Percentiles rank a stretch among this genome's conserved stretches.
phyloP scores from a whole-genome alignment of 2,797 vertebrate genomes.

The Microhierax caerulescens region DNA sequence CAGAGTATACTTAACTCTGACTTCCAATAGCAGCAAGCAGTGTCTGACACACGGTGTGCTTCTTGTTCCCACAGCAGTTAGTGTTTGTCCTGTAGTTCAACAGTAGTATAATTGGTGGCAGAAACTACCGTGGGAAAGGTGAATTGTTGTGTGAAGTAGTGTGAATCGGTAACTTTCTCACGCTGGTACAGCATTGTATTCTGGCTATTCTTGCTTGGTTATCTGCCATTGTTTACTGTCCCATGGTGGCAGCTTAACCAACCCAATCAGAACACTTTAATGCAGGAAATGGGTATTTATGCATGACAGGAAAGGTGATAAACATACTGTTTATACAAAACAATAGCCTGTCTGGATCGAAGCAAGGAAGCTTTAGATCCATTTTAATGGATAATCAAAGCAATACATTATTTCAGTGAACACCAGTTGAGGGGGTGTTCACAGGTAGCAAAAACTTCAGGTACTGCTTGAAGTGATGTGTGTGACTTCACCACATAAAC shows the following conservation, averaged over 20 bases:
- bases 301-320: slow-evolving; percentile 36
- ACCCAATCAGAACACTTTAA: slow-evolving; percentile 68
- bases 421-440: not conserved
- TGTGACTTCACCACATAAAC: not conserved
- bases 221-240: slow-evolving; percentile 79
- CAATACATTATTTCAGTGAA: not conserved
- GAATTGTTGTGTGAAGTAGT: slow-evolving; percentile 29
- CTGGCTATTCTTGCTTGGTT: slow-evolving; percentile 73
- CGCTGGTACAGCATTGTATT: slow-evolving; percentile 75
- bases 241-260: slow-evolving; percentile 80
- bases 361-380: not conserved
- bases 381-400: not conserved
- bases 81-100: slow-evolving; percentile 73
- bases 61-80: slow-evolving; percentile 81
- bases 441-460: not conserved
- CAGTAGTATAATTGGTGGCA: slow-evolving; percentile 69
- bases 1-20: slow-evolving; percentile 62
- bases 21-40: slow-evolving; percentile 65
- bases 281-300: slow-evolving; percentile 74
- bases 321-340: slow-evolving; percentile 12
- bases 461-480: not conserved
- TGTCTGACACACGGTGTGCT: slow-evolving; percentile 39
- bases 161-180: slow-evolving; percentile 80
- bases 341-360: not conserved
- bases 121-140: slow-evolving; percentile 82